Percentiles rank a stretch among this genome's conserved stretches.
Conservation (phyloP, 2,797 vertebrate genomes). For the Mormyrus hasselquistii region DNA sequence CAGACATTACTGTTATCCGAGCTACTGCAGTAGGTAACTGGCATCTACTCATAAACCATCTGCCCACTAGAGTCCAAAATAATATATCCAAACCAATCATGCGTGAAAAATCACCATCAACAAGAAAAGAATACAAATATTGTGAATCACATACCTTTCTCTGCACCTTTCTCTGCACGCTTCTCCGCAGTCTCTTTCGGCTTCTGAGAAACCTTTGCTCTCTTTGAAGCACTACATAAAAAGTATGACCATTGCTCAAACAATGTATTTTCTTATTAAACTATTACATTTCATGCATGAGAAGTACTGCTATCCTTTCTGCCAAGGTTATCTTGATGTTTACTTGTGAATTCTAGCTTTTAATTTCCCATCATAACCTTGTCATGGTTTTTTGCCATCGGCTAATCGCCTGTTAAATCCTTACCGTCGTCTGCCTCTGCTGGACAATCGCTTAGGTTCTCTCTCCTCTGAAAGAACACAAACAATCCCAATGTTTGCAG, state of each 20-base stretch:
- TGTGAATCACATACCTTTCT: conserved; percentile 51
- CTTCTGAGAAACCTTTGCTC: conserved; percentile 46
- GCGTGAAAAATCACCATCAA: neutral
- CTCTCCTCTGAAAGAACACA: conserved; percentile 52
- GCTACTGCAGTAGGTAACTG: neutral
- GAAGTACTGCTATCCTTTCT: neutral
- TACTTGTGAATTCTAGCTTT: neutral
- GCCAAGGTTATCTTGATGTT: neutral
- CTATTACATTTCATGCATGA: neutral
- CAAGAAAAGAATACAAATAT: neutral
- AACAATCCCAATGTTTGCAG: neutral
- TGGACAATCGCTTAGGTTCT: conserved; percentile 71
- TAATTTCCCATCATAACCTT: neutral
- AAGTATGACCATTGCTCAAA: conserved; percentile 14
- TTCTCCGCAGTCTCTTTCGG: conserved; percentile 35
- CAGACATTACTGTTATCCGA: neutral
- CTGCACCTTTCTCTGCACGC: conserved; percentile 56
- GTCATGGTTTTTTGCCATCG: neutral
- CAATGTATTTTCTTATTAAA: neutral
- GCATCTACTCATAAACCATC: neutral
- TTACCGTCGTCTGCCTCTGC: conserved; percentile 78
- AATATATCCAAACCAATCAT: neutral
- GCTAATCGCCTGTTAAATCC: neutral
- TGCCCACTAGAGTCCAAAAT: neutral
- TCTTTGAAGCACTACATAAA: conserved; percentile 60